Evolutionary conservation across 2,797 vertebrate genomes (phyloP).

Genomic region (Mastacembelus armatus): DNA sequence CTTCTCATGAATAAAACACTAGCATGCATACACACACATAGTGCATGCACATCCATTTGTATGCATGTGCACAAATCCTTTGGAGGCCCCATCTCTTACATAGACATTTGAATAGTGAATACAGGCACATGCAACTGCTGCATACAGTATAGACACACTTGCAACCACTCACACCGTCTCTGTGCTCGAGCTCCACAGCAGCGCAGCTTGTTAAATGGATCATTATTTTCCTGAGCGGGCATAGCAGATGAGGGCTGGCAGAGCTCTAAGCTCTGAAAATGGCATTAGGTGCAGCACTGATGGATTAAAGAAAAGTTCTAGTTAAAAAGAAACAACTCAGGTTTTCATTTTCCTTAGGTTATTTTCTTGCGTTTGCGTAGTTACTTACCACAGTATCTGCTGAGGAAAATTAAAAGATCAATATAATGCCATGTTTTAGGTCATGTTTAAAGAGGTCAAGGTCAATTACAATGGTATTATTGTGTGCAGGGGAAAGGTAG

Average conservation of each 20-base stretch:
- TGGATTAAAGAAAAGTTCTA: conserved; percentile 54
- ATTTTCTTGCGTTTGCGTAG: conserved; percentile 7
- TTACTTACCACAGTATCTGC: not conserved
- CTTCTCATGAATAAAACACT: conserved; percentile 63
- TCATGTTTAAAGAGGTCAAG: not conserved
- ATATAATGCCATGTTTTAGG: not conserved
- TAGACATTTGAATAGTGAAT: conserved; percentile 13
- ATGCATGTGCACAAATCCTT: not conserved
- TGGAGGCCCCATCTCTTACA: conserved; percentile 7
- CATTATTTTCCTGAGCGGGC: conserved; percentile 62
- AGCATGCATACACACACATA: conserved; percentile 19
- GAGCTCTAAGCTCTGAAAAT: conserved; percentile 60
- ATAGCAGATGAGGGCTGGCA: conserved; percentile 63
- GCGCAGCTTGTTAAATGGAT: conserved; percentile 63
- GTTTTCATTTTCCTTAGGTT: conserved; percentile 11
- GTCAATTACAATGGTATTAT: not conserved
- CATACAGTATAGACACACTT: conserved; percentile 25
- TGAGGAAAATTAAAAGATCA: not conserved
- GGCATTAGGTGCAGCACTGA: conserved; percentile 48
- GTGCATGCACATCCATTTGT: conserved; percentile 5
- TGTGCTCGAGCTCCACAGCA: conserved; percentile 37
- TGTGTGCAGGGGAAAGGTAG: not conserved
- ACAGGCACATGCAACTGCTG: conserved; percentile 16
- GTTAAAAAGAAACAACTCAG: conserved; percentile 28
- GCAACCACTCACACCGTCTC: not conserved